Base-by-base conservation (phyloP, 2,113 vertebrate genomes). In the Ochotona princeps region DNA sequence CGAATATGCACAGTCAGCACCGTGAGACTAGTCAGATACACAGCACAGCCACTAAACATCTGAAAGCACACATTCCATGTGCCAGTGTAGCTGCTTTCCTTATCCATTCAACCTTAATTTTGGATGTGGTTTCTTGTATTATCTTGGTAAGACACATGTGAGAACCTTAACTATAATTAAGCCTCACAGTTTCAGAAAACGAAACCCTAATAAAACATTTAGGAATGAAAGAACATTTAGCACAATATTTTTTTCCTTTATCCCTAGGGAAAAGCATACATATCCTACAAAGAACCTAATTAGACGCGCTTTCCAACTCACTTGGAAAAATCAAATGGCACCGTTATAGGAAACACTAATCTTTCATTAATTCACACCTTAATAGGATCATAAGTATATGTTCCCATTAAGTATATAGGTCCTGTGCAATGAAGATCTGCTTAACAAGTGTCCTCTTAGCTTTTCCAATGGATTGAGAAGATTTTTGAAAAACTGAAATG, bases 241-340 rank as follows among this genome's bases (percentile, higher is more conserved):
- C 38, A 69, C n/a, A 76, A 60, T 4, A 3, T 10, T 51, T 30
- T 60, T 66, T 87, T 63, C 30, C 35, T 28, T 72, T 72, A 8
- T 1, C 23, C 13, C 47, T 65, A 23, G n/a, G 9, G 70, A 30
- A 26, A 6, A 63, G 18, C n/a, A 54, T 60, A 49, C 61, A 20
- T 80, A 66, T 79, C 61, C 66, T 65, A 47, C 83, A 20, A 51
- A 74, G n/a, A 74, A 91, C 75, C 75, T 75, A 89, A 80, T 72
- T 75, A 21, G 63, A 81, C 81, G 51, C 35, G 21, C 28, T 85
- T 66, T 83, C 26, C 90, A 67, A 63, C 72, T 60, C 28, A 73
- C 28, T 60, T 67, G 14, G 21, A 83, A 57, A 44, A 85, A 85
- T 94, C 57, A 90, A 87, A 30, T 63, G 51, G 17, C 49, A 90